Evolutionary conservation across 2,888 invertebrate genomes (phyloP), one percentile per base, ranked within the genome.

Genomic region (Siphonodentalium dalli): DNA sequence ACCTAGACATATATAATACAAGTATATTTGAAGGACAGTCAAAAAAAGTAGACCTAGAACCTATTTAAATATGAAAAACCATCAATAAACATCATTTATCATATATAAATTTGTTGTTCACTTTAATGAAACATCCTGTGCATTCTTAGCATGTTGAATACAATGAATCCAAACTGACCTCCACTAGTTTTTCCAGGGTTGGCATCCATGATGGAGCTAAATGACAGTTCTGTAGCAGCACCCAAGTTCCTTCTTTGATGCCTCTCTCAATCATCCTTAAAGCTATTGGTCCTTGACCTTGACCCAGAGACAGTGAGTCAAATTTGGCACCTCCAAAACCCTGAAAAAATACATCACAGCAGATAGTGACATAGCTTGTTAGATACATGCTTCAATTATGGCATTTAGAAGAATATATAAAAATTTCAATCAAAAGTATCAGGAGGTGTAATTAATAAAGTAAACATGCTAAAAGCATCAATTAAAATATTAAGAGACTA

Each of bases 251-350:
- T 46, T 81, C 78, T 54, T 78, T 80, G 4, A 77, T 54, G n/a
- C 77, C 83, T 49, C 78, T 76, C 60, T 81, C 79, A 29, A 83
- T 81, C 76, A 83, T 77, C 47, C 67, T 72, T 61, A 81, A 56
- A 28, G 83, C 83, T 54, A 83, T 83, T 3, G 83, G 83, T 15
- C 83, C 83, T 59, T 83, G 83, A 54, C 83, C 83, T 72, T 83
- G 83, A 55, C 83, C 83, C 28, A 83, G 66, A 9, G 83, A 83
- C 46, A 83, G 65, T 7, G 83, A 82, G 65, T 83, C 81, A 60
- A 83, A 79, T 61, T 82, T 82, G 54, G 77, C 70, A 6, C 82
- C 81, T 44, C 82, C 79, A 65, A 82, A 83, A 37, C 83, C 83
- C 81, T 82, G 62, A 6, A 65, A 63, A 33, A 42, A 29, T 47